Percentiles rank a stretch among this genome's conserved stretches.
Evolutionary conservation across 2,888 invertebrate genomes (phyloP).

Genomic region (Rhaphigaster nebulosa): DNA sequence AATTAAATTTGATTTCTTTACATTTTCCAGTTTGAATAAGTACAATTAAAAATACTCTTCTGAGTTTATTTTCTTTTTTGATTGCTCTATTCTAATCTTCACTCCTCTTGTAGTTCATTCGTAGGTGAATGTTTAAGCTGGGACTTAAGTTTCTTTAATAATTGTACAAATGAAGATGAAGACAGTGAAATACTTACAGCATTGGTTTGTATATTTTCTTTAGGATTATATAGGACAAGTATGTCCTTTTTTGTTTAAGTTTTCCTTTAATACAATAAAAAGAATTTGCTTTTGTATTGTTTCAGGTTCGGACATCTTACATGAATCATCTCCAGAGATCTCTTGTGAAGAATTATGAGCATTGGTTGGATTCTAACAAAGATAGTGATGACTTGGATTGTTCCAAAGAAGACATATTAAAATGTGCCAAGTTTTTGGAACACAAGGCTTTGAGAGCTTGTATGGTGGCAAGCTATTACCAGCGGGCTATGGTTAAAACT

Average conservation of each 20-base stretch:
- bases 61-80: not conserved
- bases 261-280: not conserved
- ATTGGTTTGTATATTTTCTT: constrained; percentile 27
- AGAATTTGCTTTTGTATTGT: not conserved
- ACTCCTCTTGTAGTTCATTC: not conserved
- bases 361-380: constrained; percentile 57
- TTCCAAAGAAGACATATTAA: constrained; percentile 47
- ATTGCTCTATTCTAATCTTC: not conserved
- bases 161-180: constrained; percentile 22
- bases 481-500: constrained; percentile 65
- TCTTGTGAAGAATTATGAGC: constrained; percentile 63
- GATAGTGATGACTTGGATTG: constrained; percentile 42
- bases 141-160: constrained; percentile 52
- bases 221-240: not conserved
- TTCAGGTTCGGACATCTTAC: constrained; percentile 64
- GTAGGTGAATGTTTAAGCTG: constrained; percentile 55
- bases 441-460: constrained; percentile 66
- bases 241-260: not conserved
- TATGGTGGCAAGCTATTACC: constrained; percentile 66
- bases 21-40: not conserved
- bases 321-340: constrained; percentile 63
- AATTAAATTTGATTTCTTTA: not conserved
- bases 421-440: constrained; percentile 65
- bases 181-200: constrained; percentile 58
- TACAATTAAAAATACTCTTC: not conserved